These are phyloP conservation scores for Grantiella picta DNA, from an alignment of 2,113 vertebrate genomes.

Conservation along the genomic window DNA sequence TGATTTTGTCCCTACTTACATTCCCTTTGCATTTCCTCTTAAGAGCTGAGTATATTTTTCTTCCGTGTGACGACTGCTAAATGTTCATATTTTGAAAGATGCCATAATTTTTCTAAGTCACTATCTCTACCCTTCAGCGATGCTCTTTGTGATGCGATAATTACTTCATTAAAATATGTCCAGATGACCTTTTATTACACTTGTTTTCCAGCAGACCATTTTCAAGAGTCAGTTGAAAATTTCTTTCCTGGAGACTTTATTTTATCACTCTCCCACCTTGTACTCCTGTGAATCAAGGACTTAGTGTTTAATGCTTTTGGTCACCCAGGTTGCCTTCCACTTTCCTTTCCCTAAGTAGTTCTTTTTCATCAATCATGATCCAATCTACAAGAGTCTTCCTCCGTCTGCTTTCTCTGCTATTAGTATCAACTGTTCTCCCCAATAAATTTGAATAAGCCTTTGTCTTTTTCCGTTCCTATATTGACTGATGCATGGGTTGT, in stretches of 20 bases:
- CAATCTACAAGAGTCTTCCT: neutral
- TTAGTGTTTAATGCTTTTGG: neutral
- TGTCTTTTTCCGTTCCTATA: neutral
- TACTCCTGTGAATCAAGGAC: neutral
- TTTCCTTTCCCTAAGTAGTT: neutral
- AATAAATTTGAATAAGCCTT: slow-evolving; percentile 9
- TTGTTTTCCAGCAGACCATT: neutral
- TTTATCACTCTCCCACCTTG: neutral
- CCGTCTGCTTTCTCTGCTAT: neutral
- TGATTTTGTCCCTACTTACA: neutral
- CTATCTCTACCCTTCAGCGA: neutral
- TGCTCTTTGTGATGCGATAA: neutral
- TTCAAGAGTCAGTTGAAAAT: neutral
- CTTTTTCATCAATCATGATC: neutral
- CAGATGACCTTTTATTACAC: neutral
- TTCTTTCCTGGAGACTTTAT: neutral
- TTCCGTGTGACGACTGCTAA: neutral
- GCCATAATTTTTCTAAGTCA: neutral
- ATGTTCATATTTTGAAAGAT: neutral
- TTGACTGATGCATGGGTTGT: neutral
- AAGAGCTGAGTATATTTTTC: neutral
- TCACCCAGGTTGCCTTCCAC: neutral
- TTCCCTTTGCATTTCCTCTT: neutral
- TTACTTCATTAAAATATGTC: neutral
- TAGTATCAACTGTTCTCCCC: neutral